A percentile compares a stretch with the other conserved stretches of the same genome.
Evolutionary conservation across 2,113 vertebrate species (phyloP).

Genomic region (Tautogolabrus adspersus): DNA sequence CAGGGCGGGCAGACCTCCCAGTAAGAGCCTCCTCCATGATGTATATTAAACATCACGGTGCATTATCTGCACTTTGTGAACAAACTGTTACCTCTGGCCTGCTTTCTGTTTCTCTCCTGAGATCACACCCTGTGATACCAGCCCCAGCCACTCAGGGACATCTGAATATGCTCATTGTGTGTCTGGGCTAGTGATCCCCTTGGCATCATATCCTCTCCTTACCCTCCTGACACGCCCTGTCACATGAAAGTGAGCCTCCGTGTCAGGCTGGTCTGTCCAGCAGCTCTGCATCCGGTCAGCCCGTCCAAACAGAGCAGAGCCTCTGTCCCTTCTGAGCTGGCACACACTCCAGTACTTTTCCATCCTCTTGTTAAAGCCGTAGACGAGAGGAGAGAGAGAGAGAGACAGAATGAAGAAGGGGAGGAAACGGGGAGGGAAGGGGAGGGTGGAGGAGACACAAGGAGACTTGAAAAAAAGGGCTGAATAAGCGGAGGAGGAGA

Average conservation of each 20-base stretch:
- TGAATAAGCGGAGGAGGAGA: constrained; percentile 15
- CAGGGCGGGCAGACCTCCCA: neutral
- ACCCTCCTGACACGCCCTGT: constrained; percentile 5
- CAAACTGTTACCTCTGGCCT: neutral
- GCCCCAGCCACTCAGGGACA: neutral
- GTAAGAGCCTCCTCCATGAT: neutral
- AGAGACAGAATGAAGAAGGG: no score
- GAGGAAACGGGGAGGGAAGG: neutral
- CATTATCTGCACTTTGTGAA: no score
- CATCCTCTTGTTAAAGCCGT: constrained; percentile 30
- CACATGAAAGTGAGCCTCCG: neutral
- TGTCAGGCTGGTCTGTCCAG: neutral
- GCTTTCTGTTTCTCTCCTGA: constrained; percentile 7
- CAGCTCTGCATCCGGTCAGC: constrained; percentile 13
- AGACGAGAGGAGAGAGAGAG: neutral
- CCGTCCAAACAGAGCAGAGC: constrained; percentile 1
- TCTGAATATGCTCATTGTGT: neutral
- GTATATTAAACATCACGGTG: neutral
- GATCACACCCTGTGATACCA: neutral
- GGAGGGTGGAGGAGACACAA: neutral
- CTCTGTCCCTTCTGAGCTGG: constrained; percentile 21
- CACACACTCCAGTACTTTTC: constrained; percentile 69
- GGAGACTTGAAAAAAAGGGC: constrained; percentile 14
- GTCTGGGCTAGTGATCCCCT: neutral
- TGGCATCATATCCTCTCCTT: neutral